Base-by-base conservation (phyloP, 2,113 vertebrate species). In the Erinaceus europaeus region DNA sequence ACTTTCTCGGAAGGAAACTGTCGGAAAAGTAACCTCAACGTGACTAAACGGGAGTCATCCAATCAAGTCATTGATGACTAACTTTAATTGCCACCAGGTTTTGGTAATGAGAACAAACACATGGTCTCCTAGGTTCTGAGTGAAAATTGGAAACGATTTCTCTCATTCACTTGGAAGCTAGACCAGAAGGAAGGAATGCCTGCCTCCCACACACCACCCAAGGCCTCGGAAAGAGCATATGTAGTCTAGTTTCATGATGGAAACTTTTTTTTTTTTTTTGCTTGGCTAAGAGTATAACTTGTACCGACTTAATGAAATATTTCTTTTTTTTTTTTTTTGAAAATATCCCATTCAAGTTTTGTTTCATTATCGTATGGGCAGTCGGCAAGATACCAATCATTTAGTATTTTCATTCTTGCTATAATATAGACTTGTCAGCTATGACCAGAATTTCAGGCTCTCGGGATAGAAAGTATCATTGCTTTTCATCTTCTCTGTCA, bases 401-500 rank as follows among this genome's bases (percentile, higher is more conserved):
- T 82, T 85, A 53, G 48, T 59, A 62, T 52, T 92, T 69, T 75
- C 29, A 27, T 91, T 90, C 48, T 71, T 71, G 7, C 53, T 75
- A 73, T 46, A 65, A 6, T 69, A 55, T 40, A 88, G 36, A 64
- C 15, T 78, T 90, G 53, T 83, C 69, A 74, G 67, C 42, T 85
- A 4, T 73, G 52, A 46, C 46, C 36, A 29, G 79, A 65, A 59
- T 84, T 62, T 0, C 1, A 91, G 27, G 27, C 52, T 57, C n/a
- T n/a, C 9, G 42, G 59, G 38, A n/a, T 52, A 72, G 87, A 83
- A 85, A 71, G n/a, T n/a, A 2, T 46, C 59, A 77, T 84, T 46
- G 59, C 38, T 89, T 91, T 87, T 93, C 73, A 86, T 88, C 72
- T 79, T 90, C 78, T 72, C 23, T 86, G 53, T 32, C 42, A 77